Evolutionary conservation across 2,888 invertebrate species (phyloP).

Genomic region (Luperina testacea): DNA sequence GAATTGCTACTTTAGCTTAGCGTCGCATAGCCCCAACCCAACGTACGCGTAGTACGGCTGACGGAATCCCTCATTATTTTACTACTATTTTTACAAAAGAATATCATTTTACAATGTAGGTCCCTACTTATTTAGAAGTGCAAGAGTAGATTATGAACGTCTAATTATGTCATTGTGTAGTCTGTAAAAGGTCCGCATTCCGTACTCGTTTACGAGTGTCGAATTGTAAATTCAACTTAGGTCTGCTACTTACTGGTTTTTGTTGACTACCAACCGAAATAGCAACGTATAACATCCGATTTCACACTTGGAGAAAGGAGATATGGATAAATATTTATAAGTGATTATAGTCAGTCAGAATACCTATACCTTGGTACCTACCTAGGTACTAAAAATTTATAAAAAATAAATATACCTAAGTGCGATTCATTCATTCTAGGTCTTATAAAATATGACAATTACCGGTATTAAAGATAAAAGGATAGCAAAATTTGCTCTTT

Average conservation of each 20-base stretch:
- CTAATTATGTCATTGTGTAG: constrained; percentile 33
- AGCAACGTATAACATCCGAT: constrained; percentile 46
- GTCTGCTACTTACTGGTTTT: constrained; percentile 39
- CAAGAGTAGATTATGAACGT: not conserved
- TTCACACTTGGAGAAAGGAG: constrained; percentile 42
- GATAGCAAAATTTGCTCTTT: constrained; percentile 40
- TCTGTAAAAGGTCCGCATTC: constrained; percentile 61
- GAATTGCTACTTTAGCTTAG: not conserved
- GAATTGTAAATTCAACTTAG: constrained; percentile 52
- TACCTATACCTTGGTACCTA: not conserved
- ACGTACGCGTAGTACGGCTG: not conserved
- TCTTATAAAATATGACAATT: constrained; percentile 32
- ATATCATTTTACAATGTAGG: not conserved
- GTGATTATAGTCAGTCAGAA: not conserved
- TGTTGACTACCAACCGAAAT: constrained; percentile 35
- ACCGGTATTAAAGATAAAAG: constrained; percentile 15
- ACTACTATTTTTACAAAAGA: constrained; percentile 6
- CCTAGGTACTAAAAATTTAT: constrained; percentile 20
- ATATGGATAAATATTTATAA: constrained; percentile 21
- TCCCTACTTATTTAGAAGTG: not conserved
- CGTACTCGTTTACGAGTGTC: constrained; percentile 54
- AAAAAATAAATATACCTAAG: not conserved
- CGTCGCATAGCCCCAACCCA: not conserved
- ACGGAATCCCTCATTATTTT: constrained; percentile 1
- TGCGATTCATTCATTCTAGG: constrained; percentile 34